These are phyloP conservation scores for Ceratitis capitata DNA, from an alignment of 1,140 invertebrate species.

Conservation along the genomic window DNA sequence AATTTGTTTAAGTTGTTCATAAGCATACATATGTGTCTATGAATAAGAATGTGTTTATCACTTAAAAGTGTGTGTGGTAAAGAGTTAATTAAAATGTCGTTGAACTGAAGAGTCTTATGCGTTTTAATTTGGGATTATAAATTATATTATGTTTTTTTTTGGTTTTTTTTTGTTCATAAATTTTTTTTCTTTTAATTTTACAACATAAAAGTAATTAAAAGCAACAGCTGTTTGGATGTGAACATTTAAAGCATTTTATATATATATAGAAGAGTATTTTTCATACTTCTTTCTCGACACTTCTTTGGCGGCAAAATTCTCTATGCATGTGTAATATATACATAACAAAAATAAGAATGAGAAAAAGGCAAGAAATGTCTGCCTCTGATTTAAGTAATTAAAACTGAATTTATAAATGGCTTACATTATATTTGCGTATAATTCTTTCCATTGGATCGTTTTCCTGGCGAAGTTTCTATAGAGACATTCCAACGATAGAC, in stretches of 20 bases:
- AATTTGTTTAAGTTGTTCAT: not conserved
- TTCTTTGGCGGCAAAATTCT: not conserved
- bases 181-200: not conserved
- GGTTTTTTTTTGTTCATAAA: not conserved
- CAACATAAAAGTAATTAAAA: not conserved
- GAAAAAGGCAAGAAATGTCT: not conserved
- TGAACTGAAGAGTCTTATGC: not conserved
- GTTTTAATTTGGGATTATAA: not conserved
- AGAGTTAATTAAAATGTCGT: conserved; percentile 9
- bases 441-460: not conserved
- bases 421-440: not conserved
- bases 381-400: not conserved
- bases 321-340: not conserved
- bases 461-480: not conserved
- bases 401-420: not conserved
- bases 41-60: not conserved
- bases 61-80: conserved; percentile 13
- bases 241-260: not conserved
- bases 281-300: too few relatives aligned
- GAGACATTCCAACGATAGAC: too few relatives aligned
- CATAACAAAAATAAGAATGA: not conserved
- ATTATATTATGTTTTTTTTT: not conserved
- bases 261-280: not conserved
- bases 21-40: not conserved
- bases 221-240: not conserved